Evolutionary conservation across 1,140 invertebrate species (phyloP), one percentile per base, ranked within the genome.

Genomic region (Zaprionus inermis): DNA sequence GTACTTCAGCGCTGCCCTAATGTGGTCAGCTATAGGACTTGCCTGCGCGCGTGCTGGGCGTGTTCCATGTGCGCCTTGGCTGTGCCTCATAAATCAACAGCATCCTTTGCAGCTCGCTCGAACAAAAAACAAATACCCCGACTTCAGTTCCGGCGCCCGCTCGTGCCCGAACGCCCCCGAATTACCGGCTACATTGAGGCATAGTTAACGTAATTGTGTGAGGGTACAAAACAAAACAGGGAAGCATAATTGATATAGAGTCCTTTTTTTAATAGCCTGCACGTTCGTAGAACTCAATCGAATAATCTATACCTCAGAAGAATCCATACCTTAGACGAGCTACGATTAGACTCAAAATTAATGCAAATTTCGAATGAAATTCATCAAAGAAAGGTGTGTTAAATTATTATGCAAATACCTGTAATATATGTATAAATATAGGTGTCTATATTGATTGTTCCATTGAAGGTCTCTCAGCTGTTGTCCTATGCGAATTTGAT

Each of bases 51-150:
- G 11, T 34, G 12, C 44, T 16, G 38, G 38, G 9, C 46, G 18
- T 49, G 44, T 49, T 10, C 20, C 12, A 18, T 22, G 41, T 58
- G 22, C 36, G 22, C 36, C 32, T 24, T 65, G 58, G 44, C 20
- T 59, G 78, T 28, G 24, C 24, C 59, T 72, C 75, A 81, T 86
- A 85, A 85, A 81, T 84, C 75, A 85, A 84, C 63, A 75, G 41
- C 58, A 24, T 52, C 44, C 20, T 49, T 49, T 49, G 44, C 16
- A 49, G 3, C 52, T 41, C 14, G 24, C 24, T 4, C 16, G 2
- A 54, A 44, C 7, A 7, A 44, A 6, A 38, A n/a, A 38, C 36
- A 38, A n/a, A 14, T 14, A n/a, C 36, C 14, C 36, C 36, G n/a
- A n/a, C 36, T n/a, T n/a, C n/a, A n/a, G n/a, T n/a, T n/a, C n/a